Base-by-base conservation (phyloP, 2,888 invertebrate genomes). In the Formica aserva region DNA sequence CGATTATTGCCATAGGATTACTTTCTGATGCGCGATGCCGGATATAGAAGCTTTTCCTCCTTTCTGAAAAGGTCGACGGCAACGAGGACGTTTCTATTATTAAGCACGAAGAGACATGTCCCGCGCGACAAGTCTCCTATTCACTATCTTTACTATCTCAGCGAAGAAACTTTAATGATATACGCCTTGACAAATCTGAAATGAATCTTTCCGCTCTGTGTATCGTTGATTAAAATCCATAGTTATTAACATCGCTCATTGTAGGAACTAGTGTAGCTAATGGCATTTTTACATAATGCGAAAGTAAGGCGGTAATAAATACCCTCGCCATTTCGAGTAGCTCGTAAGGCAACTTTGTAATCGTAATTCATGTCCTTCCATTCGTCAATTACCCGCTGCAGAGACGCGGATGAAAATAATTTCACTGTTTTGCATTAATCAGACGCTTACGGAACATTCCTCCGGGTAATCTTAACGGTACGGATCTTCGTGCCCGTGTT, bases 311-410 rank as follows among this genome's bases (percentile, higher is more conserved):
- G 57, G 69, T 76, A 82, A 82, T 66, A 71, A 69, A 75, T 76
- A 71, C 48, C 75, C 41, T 65, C 11, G 41, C 32, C 1, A 41
- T 38, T 38, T 41, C 52, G 32, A 32, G 26, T 13, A 32, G n/a
- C 62, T 86, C 55, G 74, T 65, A 78, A 85, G 71, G 74, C 38
- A 52, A 78, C 80, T 88, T 89, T 88, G 89, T 88, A 84, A 88
- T 87, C 85, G 63, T 85, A 88, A 88, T 89, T 48, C 52, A 38
- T 76, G 87, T 88, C 88, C 88, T 88, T 88, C 69, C 82, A 88
- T 80, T 86, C 88, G 81, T 57, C 35, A 83, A 88, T 88, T 66
- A 62, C 13, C 72, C 69, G 81, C 84, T 76, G 35, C 63, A 29
- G 15, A 66, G 63, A 45, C 45, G 32, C 6, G 82, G 65, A 65